Evolutionary conservation across 1,140 invertebrate species (phyloP).

Genomic region (Proctacanthus coquilletti): DNA sequence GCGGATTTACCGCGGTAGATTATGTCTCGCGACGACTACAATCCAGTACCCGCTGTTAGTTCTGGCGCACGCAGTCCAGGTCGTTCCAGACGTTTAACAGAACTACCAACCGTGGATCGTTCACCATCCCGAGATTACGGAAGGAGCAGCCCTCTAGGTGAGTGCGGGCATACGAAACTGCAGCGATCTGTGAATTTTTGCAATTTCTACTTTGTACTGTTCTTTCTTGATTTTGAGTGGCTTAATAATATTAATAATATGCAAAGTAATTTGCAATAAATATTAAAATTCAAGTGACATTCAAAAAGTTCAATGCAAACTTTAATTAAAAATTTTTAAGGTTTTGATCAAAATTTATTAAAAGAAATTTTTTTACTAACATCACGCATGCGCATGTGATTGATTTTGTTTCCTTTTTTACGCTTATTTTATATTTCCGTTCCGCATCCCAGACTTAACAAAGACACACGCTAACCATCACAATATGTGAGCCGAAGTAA

Average conservation of each 20-base stretch:
- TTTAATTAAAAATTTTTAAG: slow-evolving; percentile 13
- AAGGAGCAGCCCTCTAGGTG: slow-evolving; percentile 41
- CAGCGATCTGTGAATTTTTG: slow-evolving; percentile 1
- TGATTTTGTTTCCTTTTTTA: slow-evolving; percentile 10
- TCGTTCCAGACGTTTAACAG: slow-evolving; percentile 38
- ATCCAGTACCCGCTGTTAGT: slow-evolving; percentile 28
- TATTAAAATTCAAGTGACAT: too few relatives aligned
- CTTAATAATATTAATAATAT: background rate
- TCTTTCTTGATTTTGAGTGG: too few relatives aligned
- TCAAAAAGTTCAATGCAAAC: too few relatives aligned
- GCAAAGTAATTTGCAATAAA: background rate
- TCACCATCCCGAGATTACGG: slow-evolving; percentile 60
- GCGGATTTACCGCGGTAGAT: slow-evolving; percentile 33
- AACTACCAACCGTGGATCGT: slow-evolving; percentile 69
- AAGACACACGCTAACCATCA: too few relatives aligned
- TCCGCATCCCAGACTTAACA: too few relatives aligned
- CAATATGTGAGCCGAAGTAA: too few relatives aligned
- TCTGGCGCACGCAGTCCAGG: slow-evolving; percentile 31
- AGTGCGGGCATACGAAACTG: too few relatives aligned
- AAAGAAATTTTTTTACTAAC: slow-evolving; percentile 27
- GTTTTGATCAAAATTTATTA: slow-evolving; percentile 12
- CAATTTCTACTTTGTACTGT: slow-evolving; percentile 3
- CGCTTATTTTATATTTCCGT: slow-evolving; percentile 11
- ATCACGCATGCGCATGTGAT: slow-evolving; percentile 32
- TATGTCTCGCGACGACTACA: slow-evolving; percentile 61